phyloP scores from a whole-genome alignment of 2,797 vertebrate species.

The Malacoraja senta region DNA sequence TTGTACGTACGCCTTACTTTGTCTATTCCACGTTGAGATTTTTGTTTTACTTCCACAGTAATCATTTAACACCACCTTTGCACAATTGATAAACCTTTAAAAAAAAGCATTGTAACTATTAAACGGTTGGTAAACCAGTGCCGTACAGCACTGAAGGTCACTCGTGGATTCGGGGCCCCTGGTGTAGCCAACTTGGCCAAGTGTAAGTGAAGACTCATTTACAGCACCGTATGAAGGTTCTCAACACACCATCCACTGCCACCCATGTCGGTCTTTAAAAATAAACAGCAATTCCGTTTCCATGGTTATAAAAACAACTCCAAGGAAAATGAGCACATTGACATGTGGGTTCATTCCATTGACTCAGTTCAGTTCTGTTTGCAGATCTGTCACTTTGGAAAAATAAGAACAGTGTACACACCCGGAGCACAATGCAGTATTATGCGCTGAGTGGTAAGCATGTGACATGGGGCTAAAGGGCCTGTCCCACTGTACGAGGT shows the following conservation, averaged over 20 bases:
- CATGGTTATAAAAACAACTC: neutral
- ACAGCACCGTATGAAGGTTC: neutral
- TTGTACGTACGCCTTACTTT: neutral
- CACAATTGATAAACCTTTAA: conserved; percentile 10
- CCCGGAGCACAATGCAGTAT: neutral
- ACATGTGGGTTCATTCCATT: neutral
- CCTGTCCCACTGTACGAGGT: too few species aligned
- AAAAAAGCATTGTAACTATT: neutral
- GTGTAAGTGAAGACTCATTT: neutral
- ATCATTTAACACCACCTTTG: neutral
- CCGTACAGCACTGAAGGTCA: neutral
- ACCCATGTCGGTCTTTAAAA: neutral
- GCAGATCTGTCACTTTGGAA: too few species aligned
- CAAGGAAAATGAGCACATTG: neutral
- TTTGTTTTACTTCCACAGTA: neutral
- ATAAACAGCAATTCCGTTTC: neutral
- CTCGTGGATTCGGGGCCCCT: neutral
- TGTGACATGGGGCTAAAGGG: neutral
- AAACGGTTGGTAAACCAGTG: conserved; percentile 9
- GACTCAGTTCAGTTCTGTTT: neutral
- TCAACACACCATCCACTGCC: neutral
- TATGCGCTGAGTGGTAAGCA: neutral
- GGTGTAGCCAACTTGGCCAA: neutral
- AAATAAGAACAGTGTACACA: neutral
- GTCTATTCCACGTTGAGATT: neutral